Evolutionary conservation across 2,888 invertebrate genomes (phyloP).

Genomic region (Laspeyria flexula): DNA sequence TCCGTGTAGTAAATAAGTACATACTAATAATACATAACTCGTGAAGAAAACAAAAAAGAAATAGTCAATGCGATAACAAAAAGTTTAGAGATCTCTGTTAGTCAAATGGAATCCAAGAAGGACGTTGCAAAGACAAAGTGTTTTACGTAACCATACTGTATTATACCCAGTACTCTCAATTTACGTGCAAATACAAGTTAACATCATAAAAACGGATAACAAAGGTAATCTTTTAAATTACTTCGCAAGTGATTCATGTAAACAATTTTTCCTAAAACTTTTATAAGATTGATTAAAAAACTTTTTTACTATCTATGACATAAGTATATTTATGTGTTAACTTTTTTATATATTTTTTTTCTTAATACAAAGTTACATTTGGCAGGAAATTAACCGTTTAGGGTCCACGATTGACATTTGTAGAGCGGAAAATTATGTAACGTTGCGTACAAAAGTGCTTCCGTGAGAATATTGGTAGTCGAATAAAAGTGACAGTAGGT

Average conservation of each 20-base stretch:
- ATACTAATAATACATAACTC: too few species aligned
- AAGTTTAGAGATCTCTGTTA: too few species aligned
- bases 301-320: constrained; percentile 47
- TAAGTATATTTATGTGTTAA: constrained; percentile 41
- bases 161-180: neutral
- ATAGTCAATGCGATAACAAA: too few species aligned
- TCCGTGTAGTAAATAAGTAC: too few species aligned
- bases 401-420: constrained; percentile 49
- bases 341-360: constrained; percentile 44
- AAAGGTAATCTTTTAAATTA: constrained; percentile 40
- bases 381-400: constrained; percentile 52
- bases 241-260: constrained; percentile 38
- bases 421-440: constrained; percentile 48
- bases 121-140: too few species aligned
- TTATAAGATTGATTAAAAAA: constrained; percentile 52
- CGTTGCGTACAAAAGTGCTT: constrained; percentile 25
- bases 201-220: constrained; percentile 25
- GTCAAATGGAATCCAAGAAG: too few species aligned
- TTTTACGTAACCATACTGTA: too few species aligned
- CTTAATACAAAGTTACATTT: constrained; percentile 47
- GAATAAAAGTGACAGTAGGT: too few species aligned
- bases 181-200: constrained; percentile 9
- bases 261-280: constrained; percentile 37
- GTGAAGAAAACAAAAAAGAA: too few species aligned
- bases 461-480: too few species aligned